phyloP scores from a whole-genome alignment of 53 echinoderm and acorn worm genomes.

The Actinopyga echinites region DNA sequence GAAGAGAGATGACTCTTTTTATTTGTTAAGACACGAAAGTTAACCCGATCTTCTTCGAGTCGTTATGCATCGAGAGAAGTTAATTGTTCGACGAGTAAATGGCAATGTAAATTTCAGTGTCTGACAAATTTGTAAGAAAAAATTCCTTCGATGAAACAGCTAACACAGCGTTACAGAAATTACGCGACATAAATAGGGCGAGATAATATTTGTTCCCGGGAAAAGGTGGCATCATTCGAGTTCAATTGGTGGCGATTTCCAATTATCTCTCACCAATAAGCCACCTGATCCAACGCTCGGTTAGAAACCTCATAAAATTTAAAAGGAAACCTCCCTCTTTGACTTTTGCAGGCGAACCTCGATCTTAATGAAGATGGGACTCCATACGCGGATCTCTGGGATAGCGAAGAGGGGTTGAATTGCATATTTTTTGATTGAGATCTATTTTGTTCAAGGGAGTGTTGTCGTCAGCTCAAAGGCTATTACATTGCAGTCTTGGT shows the following conservation, averaged over 20 bases:
- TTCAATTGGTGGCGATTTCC: conserved; percentile 13
- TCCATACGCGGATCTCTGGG: background rate
- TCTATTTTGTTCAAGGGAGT: background rate
- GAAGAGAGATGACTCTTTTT: conserved; percentile 23
- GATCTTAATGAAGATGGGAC: conserved; percentile 22
- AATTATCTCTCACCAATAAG: conserved; percentile 27
- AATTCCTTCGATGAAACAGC: too few species aligned
- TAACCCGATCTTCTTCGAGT: conserved; percentile 14
- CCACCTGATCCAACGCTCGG: conserved; percentile 1
- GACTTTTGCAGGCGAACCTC: conserved; percentile 2
- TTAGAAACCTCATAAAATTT: conserved; percentile 13
- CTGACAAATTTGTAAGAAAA: too few species aligned
- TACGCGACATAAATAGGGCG: conserved; percentile 13
- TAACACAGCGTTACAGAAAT: too few species aligned
- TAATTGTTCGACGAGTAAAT: conserved; percentile 15
- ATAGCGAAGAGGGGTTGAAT: conserved; percentile 3
- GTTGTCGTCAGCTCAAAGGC: conserved; percentile 16
- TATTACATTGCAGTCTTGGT: conserved; percentile 25
- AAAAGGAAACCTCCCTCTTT: conserved; percentile 3
- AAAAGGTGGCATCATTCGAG: background rate
- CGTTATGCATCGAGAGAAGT: conserved; percentile 13
- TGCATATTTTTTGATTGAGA: conserved; percentile 17
- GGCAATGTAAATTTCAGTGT: too few species aligned
- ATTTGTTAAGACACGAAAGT: conserved; percentile 17
- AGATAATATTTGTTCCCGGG: conserved; percentile 27